Evolutionary conservation across 2,113 vertebrate species (phyloP).

Genomic region (Camelus dromedarius): DNA sequence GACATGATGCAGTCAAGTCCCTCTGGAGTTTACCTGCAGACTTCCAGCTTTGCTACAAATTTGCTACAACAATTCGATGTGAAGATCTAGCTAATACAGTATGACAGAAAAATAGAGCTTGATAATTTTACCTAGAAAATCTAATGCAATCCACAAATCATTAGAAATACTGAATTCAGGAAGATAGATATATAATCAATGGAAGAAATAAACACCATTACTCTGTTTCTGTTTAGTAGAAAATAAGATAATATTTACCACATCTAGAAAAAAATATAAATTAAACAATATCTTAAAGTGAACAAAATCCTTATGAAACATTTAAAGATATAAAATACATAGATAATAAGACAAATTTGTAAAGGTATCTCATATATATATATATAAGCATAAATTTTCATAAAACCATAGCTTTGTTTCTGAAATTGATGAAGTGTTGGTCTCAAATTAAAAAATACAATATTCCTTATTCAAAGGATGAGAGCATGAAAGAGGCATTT

Average conservation of each 20-base stretch:
- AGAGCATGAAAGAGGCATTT: slow-evolving; percentile 33
- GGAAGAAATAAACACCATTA: background rate
- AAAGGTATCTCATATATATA: background rate
- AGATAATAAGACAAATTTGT: background rate
- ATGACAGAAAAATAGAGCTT: background rate
- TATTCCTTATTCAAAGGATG: slow-evolving; percentile 40
- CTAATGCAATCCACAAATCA: background rate
- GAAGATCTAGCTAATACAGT: background rate
- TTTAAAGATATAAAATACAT: background rate
- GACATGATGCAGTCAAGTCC: background rate
- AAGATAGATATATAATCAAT: background rate
- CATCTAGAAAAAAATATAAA: background rate
- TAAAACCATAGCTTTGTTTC: background rate
- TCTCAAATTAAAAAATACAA: slow-evolving; percentile 64
- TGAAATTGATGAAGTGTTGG: background rate
- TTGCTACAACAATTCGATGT: background rate
- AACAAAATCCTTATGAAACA: background rate
- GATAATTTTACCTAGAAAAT: background rate
- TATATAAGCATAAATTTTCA: background rate
- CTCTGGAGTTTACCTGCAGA: background rate
- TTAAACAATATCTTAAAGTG: background rate
- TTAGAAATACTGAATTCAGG: background rate
- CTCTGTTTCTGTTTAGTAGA: background rate
- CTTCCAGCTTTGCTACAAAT: background rate
- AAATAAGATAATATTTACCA: background rate